phyloP scores from a whole-genome alignment of 2,797 vertebrate genomes.

The Gephyroberyx darwinii region DNA sequence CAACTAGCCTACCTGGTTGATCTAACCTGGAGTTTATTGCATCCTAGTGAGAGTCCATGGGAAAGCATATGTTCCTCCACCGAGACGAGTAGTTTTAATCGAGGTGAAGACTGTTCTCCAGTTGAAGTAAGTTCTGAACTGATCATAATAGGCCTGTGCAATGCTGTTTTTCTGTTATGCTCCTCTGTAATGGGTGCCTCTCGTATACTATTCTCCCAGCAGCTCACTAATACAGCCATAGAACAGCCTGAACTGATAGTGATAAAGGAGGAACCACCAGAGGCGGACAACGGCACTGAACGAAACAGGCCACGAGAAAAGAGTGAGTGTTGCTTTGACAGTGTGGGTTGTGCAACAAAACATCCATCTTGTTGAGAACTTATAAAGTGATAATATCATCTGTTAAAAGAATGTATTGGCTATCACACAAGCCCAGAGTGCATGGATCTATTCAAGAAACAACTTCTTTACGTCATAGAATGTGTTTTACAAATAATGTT shows the following conservation, averaged over 20 bases:
- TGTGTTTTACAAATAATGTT: not conserved
- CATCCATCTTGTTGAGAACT: no score
- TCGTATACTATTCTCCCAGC: conserved; percentile 2
- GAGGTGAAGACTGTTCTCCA: conserved; percentile 29
- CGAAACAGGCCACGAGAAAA: conserved; percentile 42
- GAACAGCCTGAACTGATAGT: conserved; percentile 61
- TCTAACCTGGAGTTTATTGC: conserved; percentile 16
- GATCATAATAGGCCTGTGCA: not conserved
- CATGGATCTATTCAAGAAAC: not conserved
- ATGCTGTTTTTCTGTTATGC: not conserved
- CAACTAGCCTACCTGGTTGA: not conserved
- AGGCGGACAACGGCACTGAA: conserved; percentile 53
- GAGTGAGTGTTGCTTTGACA: conserved; percentile 59
- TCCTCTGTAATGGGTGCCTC: not conserved
- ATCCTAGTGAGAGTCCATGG: conserved; percentile 65
- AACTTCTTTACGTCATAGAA: not conserved
- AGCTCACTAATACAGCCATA: conserved; percentile 52
- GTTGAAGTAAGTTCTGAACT: conserved; percentile 53
- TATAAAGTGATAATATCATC: not conserved
- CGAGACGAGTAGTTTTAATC: conserved; percentile 45
- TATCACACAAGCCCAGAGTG: not conserved
- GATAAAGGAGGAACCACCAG: conserved; percentile 76
- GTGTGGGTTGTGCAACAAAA: not conserved
- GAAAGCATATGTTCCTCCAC: conserved; percentile 58
- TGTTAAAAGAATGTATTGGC: not conserved